These are phyloP conservation scores for Sussaba pulchella DNA, from an alignment of 2,888 invertebrate species.

Conservation along the genomic window DNA sequence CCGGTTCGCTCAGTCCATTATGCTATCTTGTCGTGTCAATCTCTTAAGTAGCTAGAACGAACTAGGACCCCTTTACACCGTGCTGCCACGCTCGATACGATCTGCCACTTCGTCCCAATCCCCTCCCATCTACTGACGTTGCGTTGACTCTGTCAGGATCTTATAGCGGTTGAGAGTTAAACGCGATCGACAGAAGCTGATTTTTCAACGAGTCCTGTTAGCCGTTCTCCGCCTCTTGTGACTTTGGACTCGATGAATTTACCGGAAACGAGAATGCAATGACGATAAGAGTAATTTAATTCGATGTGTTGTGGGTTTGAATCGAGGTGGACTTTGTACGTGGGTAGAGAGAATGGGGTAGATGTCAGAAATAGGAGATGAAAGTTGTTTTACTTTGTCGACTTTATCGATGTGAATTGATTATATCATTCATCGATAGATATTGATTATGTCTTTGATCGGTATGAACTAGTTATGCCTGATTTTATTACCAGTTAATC, in stretches of 20 bases:
- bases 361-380: neutral
- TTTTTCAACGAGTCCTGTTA: neutral
- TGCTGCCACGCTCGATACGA: slow-evolving; percentile 62
- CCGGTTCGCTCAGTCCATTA: slow-evolving; percentile 81
- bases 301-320: too few species aligned
- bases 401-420: too few species aligned
- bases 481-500: neutral
- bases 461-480: neutral
- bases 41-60: slow-evolving; percentile 83
- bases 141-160: neutral
- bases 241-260: too few species aligned
- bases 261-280: too few species aligned
- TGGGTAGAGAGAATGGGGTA: too few species aligned
- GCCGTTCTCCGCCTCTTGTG: slow-evolving; percentile 9
- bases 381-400: too few species aligned
- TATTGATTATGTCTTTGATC: neutral
- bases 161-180: neutral
- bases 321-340: too few species aligned
- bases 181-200: slow-evolving; percentile 16
- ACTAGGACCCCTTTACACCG: slow-evolving; percentile 71
- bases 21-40: slow-evolving; percentile 83
- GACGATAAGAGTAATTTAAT: too few species aligned
- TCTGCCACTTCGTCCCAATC: slow-evolving; percentile 51
- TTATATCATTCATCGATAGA: too few species aligned
- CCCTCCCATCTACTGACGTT: too few species aligned